Evolutionary conservation across 1,140 invertebrate species (phyloP).

Genomic region (Plectus sambesii): DNA sequence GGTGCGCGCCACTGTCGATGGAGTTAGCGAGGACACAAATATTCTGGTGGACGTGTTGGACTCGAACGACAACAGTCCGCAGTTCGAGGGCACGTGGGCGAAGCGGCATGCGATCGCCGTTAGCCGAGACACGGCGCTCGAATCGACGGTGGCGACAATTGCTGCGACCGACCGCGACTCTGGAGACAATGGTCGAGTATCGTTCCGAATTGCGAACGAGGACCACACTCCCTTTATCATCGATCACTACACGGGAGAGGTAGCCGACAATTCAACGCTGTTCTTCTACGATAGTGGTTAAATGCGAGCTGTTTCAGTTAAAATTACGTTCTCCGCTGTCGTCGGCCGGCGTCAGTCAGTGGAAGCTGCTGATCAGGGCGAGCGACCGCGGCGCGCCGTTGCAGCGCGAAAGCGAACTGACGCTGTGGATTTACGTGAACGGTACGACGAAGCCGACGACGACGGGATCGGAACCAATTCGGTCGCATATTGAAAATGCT

Average conservation of each 20-base stretch:
- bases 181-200: constrained; percentile 58
- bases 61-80: constrained; percentile 44
- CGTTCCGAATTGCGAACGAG: constrained; percentile 17
- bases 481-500: no score
- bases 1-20: constrained; percentile 12
- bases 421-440: no score
- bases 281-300: no score
- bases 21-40: background rate
- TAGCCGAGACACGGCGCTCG: constrained; percentile 16
- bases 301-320: no score
- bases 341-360: no score
- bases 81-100: constrained; percentile 18
- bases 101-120: constrained; percentile 13
- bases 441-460: no score
- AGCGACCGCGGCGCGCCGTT: no score
- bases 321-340: no score
- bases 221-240: constrained; percentile 12
- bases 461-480: no score
- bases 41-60: constrained; percentile 41
- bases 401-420: no score
- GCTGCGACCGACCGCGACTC: constrained; percentile 63
- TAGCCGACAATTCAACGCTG: no score
- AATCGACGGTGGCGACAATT: constrained; percentile 52
- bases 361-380: no score
- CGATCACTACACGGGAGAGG: constrained; percentile 17